These are phyloP conservation scores for Zapus hudsonius DNA, from an alignment of 2,113 vertebrate genomes.

Conservation along the genomic window DNA sequence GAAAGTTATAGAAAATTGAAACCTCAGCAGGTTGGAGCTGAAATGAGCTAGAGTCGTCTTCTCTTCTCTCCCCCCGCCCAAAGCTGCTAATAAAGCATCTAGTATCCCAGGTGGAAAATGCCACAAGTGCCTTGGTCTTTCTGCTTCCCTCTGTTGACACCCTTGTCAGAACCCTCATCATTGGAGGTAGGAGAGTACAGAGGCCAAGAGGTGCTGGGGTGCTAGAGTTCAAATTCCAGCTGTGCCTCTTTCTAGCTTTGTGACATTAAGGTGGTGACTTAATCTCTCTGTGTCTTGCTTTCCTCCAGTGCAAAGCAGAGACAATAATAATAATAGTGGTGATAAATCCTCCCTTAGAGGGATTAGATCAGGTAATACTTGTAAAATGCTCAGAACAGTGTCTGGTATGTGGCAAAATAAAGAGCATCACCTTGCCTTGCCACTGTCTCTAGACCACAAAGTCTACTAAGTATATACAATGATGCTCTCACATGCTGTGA, in stretches of 20 bases:
- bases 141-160: background rate
- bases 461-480: background rate
- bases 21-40: background rate
- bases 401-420: background rate
- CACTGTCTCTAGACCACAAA: background rate
- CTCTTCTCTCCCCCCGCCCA: background rate
- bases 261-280: background rate
- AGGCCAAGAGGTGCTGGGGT: background rate
- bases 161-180: no score
- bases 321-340: background rate
- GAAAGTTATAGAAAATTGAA: background rate
- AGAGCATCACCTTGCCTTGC: background rate
- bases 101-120: rapidly evolving
- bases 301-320: background rate
- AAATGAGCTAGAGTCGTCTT: background rate
- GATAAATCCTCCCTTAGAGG: background rate
- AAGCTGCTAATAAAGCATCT: background rate
- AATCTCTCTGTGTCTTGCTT: background rate
- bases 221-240: background rate
- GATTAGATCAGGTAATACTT: background rate
- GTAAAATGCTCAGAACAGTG: background rate
- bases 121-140: background rate
- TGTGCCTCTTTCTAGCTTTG: background rate
- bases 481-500: no score
- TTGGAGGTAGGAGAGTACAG: background rate